Evolutionary conservation across 2,113 vertebrate species (phyloP), one percentile per base, ranked within the genome.

Genomic region (Junco hyemalis): DNA sequence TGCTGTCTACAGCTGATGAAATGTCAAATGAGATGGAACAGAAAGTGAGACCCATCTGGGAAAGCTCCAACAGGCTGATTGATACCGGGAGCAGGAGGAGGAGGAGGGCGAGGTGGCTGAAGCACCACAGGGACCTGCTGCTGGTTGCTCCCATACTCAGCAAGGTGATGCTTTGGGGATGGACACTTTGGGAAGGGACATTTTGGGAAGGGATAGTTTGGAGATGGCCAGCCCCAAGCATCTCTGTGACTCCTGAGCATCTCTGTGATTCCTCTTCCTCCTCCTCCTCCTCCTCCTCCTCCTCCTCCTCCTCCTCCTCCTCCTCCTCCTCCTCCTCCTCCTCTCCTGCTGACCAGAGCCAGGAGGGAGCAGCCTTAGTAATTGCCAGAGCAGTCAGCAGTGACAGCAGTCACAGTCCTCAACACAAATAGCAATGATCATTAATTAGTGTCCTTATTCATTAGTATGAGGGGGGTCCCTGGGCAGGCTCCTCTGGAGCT

Each of bases 1-100:
- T 97, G 97, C 97, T 68, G 72, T 96, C 97, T 98, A 94, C 96
- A 95, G 98, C 97, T 98, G 98, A 98, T 98, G 97, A 98, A 98
- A 98, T 98, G 98, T 98, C 98, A 98, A 98, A 98, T 98, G 98
- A 98, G 98, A 98, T 95, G 98, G 98, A 98, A 98, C 98, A 97
- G 90, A 96, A 95, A 96, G 76, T 71, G 93, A 97, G 93, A 96
- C 94, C 96, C 94, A 86, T 76, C 95, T 89, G 91, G 74, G 93
- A 86, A 93, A 86, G 90, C 51, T 68, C 71, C 2, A 12, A 68
- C 14, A n/a, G 70, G 71, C 69, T 95, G 96, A 97, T 71, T 51
- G 94, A 94, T 74, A 82, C 15, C 7, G 8, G 64, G 70, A 83
- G 76, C 50, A 57, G 66, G 74, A 83, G 85, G 47, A 48, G 81